Base-by-base conservation (phyloP, 2,888 invertebrate species). In the Brenthis ino region DNA sequence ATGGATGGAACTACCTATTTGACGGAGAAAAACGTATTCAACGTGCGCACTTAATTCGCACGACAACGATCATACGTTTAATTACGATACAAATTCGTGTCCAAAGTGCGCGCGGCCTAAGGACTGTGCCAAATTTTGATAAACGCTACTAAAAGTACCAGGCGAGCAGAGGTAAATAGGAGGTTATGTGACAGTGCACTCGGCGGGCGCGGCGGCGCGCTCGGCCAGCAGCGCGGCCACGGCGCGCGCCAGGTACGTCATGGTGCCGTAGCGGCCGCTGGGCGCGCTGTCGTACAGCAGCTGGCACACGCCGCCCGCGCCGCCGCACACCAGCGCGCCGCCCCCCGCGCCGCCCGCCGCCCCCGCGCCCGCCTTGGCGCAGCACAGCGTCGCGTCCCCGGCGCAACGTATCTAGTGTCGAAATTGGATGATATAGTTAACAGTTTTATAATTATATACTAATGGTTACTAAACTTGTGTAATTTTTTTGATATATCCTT, bases 221-320 rank as follows among this genome's bases (percentile, higher is more conserved):
- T 96, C 95, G 11, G 84, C 79, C 33, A 97, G 93, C 55, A 96
- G 93, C 0, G 94, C 93, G 54, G 97, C 97, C 2, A 97, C 95
- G 4, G 97, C 97, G 76, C 97, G 94, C 54, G 98, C 96, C 79
- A 99, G 94, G 83, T 99, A 99, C 0, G 99, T 98, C 97, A 99
- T 99, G 60, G 99, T 99, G 73, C 99, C 99, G 88, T 95, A 99
- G 80, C 97, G 96, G 72, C 99, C 99, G 85, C 98, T 98, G 2
- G 99, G 99, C 28, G 99, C 99, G 85, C 97, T 98, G 91, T 99
- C 99, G 87, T 99, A 99, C 86, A 99, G 96, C 87, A 99, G 98
- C 87, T 98, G 97, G 87, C 99, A 99, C 74, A 99, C 97, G 77
- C 97, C 97, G 0, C 98, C 98, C 43, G 99, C 98, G 65, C 99